These are phyloP conservation scores for Drosophila mulleri DNA, from an alignment of 2,888 invertebrate species.

Conservation along the genomic window DNA sequence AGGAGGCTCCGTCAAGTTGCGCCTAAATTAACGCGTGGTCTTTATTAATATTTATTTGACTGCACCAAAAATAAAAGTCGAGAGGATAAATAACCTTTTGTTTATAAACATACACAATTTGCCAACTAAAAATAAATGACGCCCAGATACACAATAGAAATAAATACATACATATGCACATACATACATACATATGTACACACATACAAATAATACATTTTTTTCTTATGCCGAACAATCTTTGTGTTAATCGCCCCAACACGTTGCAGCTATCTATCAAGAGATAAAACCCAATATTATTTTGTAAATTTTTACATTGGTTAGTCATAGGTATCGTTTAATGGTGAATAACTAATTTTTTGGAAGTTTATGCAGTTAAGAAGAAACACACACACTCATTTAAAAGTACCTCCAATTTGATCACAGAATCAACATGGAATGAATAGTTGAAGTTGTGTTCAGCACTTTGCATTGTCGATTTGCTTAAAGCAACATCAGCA, in stretches of 20 bases:
- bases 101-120: constrained; percentile 62
- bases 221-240: not conserved
- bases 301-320: not conserved
- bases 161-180: not conserved
- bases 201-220: not conserved
- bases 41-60: constrained; percentile 71
- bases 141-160: constrained; percentile 24
- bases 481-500: constrained; percentile 5
- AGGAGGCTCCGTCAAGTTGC: constrained; percentile 43
- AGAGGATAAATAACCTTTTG: constrained; percentile 65
- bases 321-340: not conserved
- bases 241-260: not conserved
- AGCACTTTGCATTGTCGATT: not conserved
- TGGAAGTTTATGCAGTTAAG: not conserved
- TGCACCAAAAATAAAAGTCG: constrained; percentile 57
- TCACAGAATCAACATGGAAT: not conserved
- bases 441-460: not conserved
- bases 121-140: constrained; percentile 57
- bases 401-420: not conserved
- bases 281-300: not conserved
- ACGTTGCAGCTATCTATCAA: not conserved
- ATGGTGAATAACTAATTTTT: not conserved
- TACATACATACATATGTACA: not conserved
- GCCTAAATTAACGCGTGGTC: constrained; percentile 50
- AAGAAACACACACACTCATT: not conserved